Conservation (phyloP, 2,113 vertebrate species). For the Arenaria interpres region DNA sequence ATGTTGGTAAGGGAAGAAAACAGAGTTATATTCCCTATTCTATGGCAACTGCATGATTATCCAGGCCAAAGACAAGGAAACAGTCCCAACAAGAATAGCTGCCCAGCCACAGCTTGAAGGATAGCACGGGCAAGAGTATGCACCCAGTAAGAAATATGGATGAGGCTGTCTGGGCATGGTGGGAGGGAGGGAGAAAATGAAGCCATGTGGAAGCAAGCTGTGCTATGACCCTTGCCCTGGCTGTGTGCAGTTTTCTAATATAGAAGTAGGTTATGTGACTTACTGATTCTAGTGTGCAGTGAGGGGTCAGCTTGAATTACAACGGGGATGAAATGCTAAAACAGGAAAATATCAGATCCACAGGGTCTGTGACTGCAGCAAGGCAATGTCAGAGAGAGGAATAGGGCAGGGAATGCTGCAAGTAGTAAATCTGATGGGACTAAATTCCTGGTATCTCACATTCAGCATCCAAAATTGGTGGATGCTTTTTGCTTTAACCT, state of each 20-base stretch:
- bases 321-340: background rate
- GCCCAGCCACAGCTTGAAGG: background rate
- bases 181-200: background rate
- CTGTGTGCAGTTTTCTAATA: background rate
- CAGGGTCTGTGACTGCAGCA: background rate
- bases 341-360: background rate
- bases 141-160: background rate
- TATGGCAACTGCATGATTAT: background rate
- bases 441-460: background rate
- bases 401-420: background rate
- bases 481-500: background rate
- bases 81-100: background rate
- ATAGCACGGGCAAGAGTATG: background rate
- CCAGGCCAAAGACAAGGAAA: background rate
- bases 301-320: background rate
- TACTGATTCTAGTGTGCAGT: background rate
- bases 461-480: background rate
- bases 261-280: background rate
- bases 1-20: constrained; percentile 21
- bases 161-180: background rate
- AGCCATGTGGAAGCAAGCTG: background rate
- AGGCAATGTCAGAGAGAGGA: background rate
- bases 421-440: background rate
- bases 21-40: background rate
- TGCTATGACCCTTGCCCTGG: background rate